phyloP scores from a whole-genome alignment of 2,888 invertebrate genomes.

The Erebia aethiops region DNA sequence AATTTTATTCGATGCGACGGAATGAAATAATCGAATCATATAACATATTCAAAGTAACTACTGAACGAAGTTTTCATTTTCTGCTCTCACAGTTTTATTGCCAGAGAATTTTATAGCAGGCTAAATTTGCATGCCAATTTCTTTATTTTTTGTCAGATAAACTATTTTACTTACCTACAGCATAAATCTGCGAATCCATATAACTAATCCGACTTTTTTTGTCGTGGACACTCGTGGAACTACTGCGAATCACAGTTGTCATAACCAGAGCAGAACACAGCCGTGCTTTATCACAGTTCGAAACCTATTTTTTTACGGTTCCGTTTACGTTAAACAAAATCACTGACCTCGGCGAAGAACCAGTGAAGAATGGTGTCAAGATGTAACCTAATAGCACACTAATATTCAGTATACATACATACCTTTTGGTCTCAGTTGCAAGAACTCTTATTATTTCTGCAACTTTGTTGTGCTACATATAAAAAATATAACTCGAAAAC shows the following conservation, averaged over 20 bases:
- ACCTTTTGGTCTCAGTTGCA: too few species aligned
- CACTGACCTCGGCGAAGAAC: too few species aligned
- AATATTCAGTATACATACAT: too few species aligned
- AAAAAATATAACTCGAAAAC: too few species aligned
- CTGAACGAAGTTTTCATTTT: neutral
- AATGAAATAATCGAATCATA: constrained; percentile 12
- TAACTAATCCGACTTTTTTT: neutral
- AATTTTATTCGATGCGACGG: neutral
- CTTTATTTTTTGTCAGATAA: neutral
- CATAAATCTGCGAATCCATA: neutral
- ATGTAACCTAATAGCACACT: too few species aligned
- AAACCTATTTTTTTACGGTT: too few species aligned
- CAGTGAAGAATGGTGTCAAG: too few species aligned
- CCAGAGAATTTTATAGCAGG: neutral
- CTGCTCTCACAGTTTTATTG: neutral
- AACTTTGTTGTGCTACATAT: too few species aligned
- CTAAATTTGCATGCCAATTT: neutral
- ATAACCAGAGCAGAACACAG: neutral
- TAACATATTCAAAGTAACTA: constrained; percentile 13
- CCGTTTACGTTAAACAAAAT: too few species aligned
- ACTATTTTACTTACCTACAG: neutral
- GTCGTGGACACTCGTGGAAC: neutral
- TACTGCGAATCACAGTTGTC: neutral
- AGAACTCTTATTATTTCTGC: too few species aligned
- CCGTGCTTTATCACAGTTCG: too few species aligned